Evolutionary conservation across 2,888 invertebrate genomes (phyloP), one percentile per base, ranked within the genome.

Genomic region (Diadromus collaris): DNA sequence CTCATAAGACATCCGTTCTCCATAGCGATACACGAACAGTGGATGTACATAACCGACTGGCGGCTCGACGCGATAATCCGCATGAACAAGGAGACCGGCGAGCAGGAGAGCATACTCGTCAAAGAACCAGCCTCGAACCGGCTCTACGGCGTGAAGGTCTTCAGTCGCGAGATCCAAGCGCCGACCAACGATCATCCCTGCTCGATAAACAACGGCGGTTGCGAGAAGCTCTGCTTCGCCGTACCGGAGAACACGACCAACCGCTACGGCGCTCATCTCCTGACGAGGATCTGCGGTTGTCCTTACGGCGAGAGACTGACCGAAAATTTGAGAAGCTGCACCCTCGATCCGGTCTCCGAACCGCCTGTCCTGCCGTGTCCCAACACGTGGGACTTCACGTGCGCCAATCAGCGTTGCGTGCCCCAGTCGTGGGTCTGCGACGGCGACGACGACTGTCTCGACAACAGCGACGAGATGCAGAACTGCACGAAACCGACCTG

Each of bases 11-110:
- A 97, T 93, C 98, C 97, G 0, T 97, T 97, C 92, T 98, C 96
- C 5, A 96, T 99, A 58, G 97, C 97, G 0, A 96, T 98, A 78
- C 95, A 97, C 89, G 94, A 94, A 82, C 96, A 97, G 29, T 97
- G 96, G 92, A 96, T 99, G 94, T 99, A 98, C 90, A 98, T 98
- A 61, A 98, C 99, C 0, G 99, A 99, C 90, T 99, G 99, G 98
- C 93, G 99, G 63, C 91, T 98, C 61, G 98, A 99, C 89, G 98
- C 98, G 0, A 98, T 99, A 70, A 95, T 98, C 13, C 93, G 97
- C 27, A 92, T 99, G 81, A 95, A 98, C 88, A 99, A 99, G 90
- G 92, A 95, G 56, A 97, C 96, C 0, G 98, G 98, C 0, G 96
- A 96, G 67, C 95, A 96, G 84, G 97, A 98, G 87, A 95, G 96